Percentiles rank a stretch among this genome's conserved stretches.
phyloP scores from a whole-genome alignment of 2,113 vertebrate genomes.

The Channa argus region DNA sequence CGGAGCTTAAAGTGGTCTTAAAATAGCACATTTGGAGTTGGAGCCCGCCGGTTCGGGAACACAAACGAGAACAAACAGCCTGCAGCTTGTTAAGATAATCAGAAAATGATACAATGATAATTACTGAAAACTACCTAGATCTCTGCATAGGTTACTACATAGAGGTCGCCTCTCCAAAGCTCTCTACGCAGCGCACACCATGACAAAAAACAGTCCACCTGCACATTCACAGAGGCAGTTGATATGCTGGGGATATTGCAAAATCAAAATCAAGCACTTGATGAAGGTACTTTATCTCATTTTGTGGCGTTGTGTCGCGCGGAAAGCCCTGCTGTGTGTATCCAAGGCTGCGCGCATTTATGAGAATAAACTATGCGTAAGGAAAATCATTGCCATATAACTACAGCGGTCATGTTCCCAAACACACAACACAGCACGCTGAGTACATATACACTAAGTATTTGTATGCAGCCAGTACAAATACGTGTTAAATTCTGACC shows the following conservation, averaged over 20 bases:
- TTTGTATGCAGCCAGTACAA: neutral
- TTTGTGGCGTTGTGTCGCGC: neutral
- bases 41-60: neutral
- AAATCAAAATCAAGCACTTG: neutral
- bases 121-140: too few species aligned
- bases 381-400: neutral
- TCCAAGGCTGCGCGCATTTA: conserved; percentile 15
- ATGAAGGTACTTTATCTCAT: neutral
- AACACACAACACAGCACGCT: neutral
- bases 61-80: too few species aligned
- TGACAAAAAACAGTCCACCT: conserved; percentile 2
- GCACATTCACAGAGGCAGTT: neutral
- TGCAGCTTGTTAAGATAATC: too few species aligned
- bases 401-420: neutral
- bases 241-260: neutral
- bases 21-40: conserved; percentile 24
- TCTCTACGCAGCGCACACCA: neutral
- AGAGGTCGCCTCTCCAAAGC: neutral
- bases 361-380: conserved; percentile 5
- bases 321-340: neutral
- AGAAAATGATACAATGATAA: too few species aligned
- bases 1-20: conserved; percentile 17
- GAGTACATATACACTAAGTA: too few species aligned
- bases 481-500: conserved; percentile 2
- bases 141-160: too few species aligned